Base-by-base conservation (phyloP, 2,888 invertebrate genomes). In the Zaprionus lineosus region DNA sequence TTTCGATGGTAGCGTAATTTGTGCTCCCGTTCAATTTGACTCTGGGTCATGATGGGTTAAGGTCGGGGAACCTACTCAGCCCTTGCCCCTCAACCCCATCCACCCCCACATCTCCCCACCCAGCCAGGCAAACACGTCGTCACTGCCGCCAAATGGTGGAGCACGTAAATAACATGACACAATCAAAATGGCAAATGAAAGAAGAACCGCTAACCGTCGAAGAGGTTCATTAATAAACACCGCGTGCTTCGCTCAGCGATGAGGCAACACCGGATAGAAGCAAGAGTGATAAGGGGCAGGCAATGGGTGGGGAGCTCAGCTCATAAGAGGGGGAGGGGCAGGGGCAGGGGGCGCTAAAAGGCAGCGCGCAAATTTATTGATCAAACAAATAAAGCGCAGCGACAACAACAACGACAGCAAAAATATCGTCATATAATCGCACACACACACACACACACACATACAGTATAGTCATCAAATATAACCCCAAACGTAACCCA, bases 341-440 rank as follows among this genome's bases (percentile, higher is more conserved):
- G n/a, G n/a, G n/a, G n/a, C n/a, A 26, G 26, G 50, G 26, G 33
- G 40, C 26, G 24, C 46, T 55, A 60, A 74, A 43, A 43, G 53
- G 46, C 41, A 51, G 57, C 48, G 46, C 60, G 50, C 47, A 51
- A 82, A 83, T 61, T 76, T 78, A 78, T 78, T 83, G 78, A 78
- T 78, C 78, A 78, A 78, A 78, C 78, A 78, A 83, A 75, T 75
- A 67, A 78, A 74, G 63, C 78, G 73, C 78, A 69, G 56, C 75
- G 41, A 12, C 46, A 37, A 15, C 29, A 41, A n/a, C 24, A 40
- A 12, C 26, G 7, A 52, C 43, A 43, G 18, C 19, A 39, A 4
- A 4, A 39, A 18, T 4, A 39, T 12, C 16, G 14, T 7, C 21
- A 34, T 16, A 15, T 2, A 3, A 24, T 2, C 3, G 9, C 5